Conservation (phyloP, 1,140 invertebrate species). For the Pachypeltis micranthus region DNA sequence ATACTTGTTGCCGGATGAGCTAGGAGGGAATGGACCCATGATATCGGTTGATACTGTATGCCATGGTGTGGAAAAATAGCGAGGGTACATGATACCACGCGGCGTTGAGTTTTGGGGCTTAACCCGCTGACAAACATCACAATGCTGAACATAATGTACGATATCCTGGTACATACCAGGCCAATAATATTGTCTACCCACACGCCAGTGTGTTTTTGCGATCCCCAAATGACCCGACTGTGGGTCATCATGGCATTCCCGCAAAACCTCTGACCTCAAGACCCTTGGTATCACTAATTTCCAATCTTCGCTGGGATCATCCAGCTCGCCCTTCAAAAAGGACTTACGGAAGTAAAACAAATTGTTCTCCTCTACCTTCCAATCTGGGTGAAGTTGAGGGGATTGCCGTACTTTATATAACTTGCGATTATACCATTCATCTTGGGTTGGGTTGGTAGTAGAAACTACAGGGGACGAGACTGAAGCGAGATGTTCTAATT, state of each 20-base stretch:
- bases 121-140: too few relatives aligned
- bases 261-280: background rate
- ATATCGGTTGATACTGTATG: too few relatives aligned
- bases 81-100: background rate
- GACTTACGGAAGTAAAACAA: background rate
- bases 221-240: background rate
- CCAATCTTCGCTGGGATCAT: background rate
- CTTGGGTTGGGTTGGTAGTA: background rate
- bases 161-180: too few relatives aligned
- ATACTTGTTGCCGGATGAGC: background rate
- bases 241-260: background rate
- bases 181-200: background rate
- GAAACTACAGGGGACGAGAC: background rate
- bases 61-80: background rate
- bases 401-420: background rate
- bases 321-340: background rate
- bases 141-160: too few relatives aligned
- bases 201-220: background rate
- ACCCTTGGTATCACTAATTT: background rate
- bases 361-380: background rate
- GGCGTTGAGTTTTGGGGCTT: too few relatives aligned
- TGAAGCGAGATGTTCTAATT: background rate
- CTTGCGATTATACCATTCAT: background rate
- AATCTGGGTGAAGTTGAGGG: background rate
- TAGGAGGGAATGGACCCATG: background rate